Percentiles rank a stretch among this genome's conserved stretches.
These are phyloP conservation scores for Crenichthys baileyi DNA, from an alignment of 2,797 vertebrate species.

Conservation along the genomic window DNA sequence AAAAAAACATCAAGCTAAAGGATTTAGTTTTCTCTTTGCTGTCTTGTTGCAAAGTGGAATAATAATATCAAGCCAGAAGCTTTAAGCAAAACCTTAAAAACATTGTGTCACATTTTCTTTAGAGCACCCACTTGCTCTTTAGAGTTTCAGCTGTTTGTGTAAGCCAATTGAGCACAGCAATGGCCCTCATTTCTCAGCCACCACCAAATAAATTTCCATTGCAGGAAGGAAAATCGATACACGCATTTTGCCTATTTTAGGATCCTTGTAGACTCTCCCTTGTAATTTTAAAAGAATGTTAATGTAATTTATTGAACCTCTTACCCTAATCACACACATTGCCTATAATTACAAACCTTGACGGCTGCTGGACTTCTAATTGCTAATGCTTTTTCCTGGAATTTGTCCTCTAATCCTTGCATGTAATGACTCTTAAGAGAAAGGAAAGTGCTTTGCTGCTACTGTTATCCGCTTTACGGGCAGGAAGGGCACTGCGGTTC, in stretches of 20 bases:
- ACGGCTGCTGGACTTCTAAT: constrained; percentile 79
- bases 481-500: constrained; percentile 30
- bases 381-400: constrained; percentile 85
- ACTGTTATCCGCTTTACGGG: constrained; percentile 50
- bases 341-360: constrained; percentile 84
- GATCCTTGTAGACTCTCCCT: constrained; percentile 72
- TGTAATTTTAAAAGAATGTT: constrained; percentile 84
- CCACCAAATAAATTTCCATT: constrained; percentile 82
- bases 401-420: constrained; percentile 79
- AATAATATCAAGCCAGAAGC: constrained; percentile 16
- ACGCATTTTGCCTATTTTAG: constrained; percentile 77
- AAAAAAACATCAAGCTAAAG: not conserved
- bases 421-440: constrained; percentile 74
- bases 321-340: constrained; percentile 86
- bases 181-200: constrained; percentile 71
- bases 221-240: constrained; percentile 81
- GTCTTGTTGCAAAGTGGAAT: not conserved
- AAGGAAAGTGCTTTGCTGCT: constrained; percentile 71
- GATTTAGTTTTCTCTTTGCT: no score
- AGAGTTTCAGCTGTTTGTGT: constrained; percentile 61
- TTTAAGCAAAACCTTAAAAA: constrained; percentile 17
- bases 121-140: constrained; percentile 43
- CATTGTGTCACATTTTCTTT: constrained; percentile 48
- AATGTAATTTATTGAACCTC: constrained; percentile 87
- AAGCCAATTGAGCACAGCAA: constrained; percentile 59